Conservation (phyloP, 2,888 invertebrate genomes). For the Amphimallon solstitiale region DNA sequence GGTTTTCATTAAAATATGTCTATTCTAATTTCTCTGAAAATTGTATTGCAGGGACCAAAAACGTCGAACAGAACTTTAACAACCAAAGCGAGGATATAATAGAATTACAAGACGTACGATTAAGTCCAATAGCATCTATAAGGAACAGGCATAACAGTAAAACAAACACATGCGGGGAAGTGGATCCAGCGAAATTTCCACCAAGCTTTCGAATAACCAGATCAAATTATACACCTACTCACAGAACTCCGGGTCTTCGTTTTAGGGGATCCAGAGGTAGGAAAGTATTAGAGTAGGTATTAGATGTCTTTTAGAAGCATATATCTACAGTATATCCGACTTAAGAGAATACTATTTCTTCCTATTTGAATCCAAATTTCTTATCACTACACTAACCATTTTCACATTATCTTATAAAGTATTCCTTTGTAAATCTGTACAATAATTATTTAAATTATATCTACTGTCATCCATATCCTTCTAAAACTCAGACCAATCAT, state of each 20-base stretch:
- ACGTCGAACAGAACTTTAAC: conserved; percentile 46
- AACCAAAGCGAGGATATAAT: conserved; percentile 79
- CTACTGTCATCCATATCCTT: no score
- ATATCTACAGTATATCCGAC: no score
- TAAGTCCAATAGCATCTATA: conserved; percentile 86
- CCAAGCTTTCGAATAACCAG: conserved; percentile 80
- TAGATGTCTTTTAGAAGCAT: no score
- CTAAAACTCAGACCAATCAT: no score
- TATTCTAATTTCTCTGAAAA: background rate
- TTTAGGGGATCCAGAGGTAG: conserved; percentile 66
- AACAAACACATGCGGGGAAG: conserved; percentile 60
- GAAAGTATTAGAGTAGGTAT: no score
- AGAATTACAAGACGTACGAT: conserved; percentile 86
- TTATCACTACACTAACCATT: no score
- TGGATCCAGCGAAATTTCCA: conserved; percentile 76
- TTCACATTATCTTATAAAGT: no score
- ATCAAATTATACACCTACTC: conserved; percentile 67
- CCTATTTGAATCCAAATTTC: no score
- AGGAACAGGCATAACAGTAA: conserved; percentile 71
- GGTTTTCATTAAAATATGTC: no score
- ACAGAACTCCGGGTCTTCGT: conserved; percentile 69
- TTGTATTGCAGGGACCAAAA: conserved; percentile 59
- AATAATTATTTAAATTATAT: no score
- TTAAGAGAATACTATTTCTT: no score
- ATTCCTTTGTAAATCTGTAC: no score